Evolutionary conservation across 1,140 invertebrate species (phyloP), one percentile per base, ranked within the genome.

Genomic region (Drosophila sulfurigaster): DNA sequence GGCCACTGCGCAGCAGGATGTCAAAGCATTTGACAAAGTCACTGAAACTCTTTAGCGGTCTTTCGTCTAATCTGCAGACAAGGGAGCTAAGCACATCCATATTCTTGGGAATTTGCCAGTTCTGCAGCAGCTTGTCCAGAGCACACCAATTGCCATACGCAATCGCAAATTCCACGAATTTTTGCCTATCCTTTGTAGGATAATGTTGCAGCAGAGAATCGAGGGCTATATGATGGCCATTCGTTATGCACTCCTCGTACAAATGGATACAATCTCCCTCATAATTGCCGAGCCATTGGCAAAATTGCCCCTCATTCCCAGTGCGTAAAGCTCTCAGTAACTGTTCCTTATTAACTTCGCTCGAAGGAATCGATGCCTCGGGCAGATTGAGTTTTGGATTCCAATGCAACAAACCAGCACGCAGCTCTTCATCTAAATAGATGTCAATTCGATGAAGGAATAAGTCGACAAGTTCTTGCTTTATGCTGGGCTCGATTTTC

Each of bases 381-480:
- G 94, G 93, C 57, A 95, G 92, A 71, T 93, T 92, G 5, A 96
- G 75, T 59, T 95, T 93, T 5, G 96, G 95, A 79, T 95, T 94
- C 64, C 95, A 94, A 45, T 95, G 87, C 28, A 93, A 83, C 41
- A 95, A 69, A 93, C 76, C 57, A 94, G 92, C 3, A 6, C n/a
- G 2, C 3, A 94, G 93, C 71, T 93, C 91, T 38, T 93, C 91
- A 64, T 94, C 94, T 20, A 95, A 80, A 78, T 95, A 93, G n/a
- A 95, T 67, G 32, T 91, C 20, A 81, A 85, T 35, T 80, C 91
- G 74, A 78, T 93, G 13, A 81, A 93, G 75, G 91, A 94, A 79
- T 91, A 94, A 76, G 83, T 92, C 58, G 89, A 94, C 51, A 78
- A 94, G 51, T 75, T 94, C 65, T 87, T 93, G 28, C 93, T 93